A percentile compares a stretch with the other conserved stretches of the same genome.
These are phyloP conservation scores for Odocoileus hemionus DNA, from an alignment of 2,113 vertebrate genomes.

Conservation along the genomic window DNA sequence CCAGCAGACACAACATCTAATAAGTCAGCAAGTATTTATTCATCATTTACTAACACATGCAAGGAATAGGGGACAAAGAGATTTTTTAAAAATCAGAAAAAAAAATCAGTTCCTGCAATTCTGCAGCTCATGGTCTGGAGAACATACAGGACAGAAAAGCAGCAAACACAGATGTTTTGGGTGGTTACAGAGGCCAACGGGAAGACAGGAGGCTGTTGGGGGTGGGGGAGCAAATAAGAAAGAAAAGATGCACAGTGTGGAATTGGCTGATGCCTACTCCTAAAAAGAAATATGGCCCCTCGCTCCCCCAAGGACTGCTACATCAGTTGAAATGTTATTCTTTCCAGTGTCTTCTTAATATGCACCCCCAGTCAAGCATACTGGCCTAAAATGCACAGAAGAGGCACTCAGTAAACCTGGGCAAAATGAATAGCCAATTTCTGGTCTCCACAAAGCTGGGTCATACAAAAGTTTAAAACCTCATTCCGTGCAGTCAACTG, in stretches of 20 bases:
- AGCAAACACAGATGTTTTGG: background rate
- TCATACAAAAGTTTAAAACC: background rate
- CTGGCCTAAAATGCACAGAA: background rate
- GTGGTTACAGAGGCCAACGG: rapidly evolving
- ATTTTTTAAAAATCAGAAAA: background rate
- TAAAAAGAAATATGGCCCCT: background rate
- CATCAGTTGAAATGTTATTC: background rate
- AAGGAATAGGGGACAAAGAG: background rate
- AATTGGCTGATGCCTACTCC: background rate
- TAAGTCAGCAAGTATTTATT: background rate
- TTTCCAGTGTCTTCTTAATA: background rate
- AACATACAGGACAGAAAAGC: background rate
- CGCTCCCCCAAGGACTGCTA: background rate
- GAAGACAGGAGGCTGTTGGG: background rate
- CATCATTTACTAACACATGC: background rate
- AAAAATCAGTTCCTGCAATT: background rate
- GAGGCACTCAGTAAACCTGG: background rate
- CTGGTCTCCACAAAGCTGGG: background rate
- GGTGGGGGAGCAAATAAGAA: background rate
- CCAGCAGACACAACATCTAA: background rate
- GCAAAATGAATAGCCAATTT: background rate
- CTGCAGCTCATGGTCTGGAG: background rate
- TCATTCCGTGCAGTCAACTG: background rate
- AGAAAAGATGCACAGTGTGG: background rate
- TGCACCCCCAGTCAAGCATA: background rate